Conservation (phyloP, 2,113 vertebrate species). For the Trematomus loennbergii region DNA sequence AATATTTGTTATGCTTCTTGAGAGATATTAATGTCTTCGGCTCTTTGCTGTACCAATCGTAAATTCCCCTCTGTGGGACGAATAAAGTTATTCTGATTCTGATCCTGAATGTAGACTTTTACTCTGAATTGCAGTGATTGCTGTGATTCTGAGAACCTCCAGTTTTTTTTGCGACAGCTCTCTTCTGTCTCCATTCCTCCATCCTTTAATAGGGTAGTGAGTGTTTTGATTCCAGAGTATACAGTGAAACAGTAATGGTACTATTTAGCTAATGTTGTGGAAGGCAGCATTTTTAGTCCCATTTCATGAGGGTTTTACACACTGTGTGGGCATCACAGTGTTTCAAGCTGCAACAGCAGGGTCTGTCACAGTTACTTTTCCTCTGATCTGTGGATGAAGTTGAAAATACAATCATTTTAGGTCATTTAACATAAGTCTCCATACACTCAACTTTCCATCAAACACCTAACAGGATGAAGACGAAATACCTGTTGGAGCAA, state of each 20-base stretch:
- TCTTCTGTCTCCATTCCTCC: conserved; percentile 2
- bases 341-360: conserved; percentile 29
- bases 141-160: conserved; percentile 15
- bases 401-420: not conserved
- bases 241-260: conserved; percentile 23
- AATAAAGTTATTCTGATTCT: too few relatives aligned
- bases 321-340: conserved; percentile 2
- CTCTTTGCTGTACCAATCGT: too few relatives aligned
- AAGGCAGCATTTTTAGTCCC: conserved; percentile 19
- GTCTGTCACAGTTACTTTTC: conserved; percentile 3
- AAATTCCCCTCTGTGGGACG: too few relatives aligned
- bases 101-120: not conserved
- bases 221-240: conserved; percentile 8
- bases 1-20: too few relatives aligned
- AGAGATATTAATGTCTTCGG: too few relatives aligned
- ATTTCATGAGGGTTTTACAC: conserved; percentile 2
- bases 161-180: conserved; percentile 19
- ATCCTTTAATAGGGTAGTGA: conserved; percentile 2
- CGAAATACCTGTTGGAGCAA: not conserved
- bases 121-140: conserved; percentile 32
- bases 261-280: conserved; percentile 37
- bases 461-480: not conserved
- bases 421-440: not conserved
- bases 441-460: not conserved
- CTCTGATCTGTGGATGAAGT: not conserved